A percentile compares a stretch with the other conserved stretches of the same genome.
Evolutionary conservation across 2,113 vertebrate species (phyloP).

Genomic region (Callocephalon fimbriatum): DNA sequence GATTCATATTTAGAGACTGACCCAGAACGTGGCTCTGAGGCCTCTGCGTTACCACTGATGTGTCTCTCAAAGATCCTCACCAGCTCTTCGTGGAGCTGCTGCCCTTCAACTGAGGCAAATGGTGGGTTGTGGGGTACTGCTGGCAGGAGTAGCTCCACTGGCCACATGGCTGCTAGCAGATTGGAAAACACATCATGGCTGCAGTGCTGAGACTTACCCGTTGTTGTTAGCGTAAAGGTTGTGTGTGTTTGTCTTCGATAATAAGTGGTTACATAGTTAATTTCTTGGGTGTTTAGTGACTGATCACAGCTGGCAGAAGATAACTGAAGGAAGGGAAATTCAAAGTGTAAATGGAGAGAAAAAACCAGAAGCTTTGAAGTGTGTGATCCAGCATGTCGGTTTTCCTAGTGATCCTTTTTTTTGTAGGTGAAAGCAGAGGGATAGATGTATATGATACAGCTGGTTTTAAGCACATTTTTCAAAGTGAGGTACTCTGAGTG

Average conservation of each 20-base stretch:
- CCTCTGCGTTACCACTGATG: rapidly evolving
- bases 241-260: rapidly evolving
- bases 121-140: not conserved
- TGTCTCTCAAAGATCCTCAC: rapidly evolving
- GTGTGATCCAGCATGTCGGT: not conserved
- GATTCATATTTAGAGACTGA: not conserved
- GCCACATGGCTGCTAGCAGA: no score
- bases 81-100: not conserved
- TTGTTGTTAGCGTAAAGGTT: not conserved
- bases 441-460: not conserved
- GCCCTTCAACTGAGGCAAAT: not conserved
- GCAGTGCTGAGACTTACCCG: not conserved
- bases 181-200: not conserved
- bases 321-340: not conserved
- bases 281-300: not conserved
- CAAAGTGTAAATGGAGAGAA: not conserved
- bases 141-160: rapidly evolving
- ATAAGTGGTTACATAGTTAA: rapidly evolving
- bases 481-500: not conserved
- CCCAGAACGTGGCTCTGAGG: not conserved
- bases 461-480: not conserved
- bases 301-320: not conserved
- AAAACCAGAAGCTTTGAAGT: not conserved
- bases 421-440: not conserved
- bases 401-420: not conserved